Evolutionary conservation across 2,113 vertebrate species (phyloP).

Genomic region (Pelusios castaneus): DNA sequence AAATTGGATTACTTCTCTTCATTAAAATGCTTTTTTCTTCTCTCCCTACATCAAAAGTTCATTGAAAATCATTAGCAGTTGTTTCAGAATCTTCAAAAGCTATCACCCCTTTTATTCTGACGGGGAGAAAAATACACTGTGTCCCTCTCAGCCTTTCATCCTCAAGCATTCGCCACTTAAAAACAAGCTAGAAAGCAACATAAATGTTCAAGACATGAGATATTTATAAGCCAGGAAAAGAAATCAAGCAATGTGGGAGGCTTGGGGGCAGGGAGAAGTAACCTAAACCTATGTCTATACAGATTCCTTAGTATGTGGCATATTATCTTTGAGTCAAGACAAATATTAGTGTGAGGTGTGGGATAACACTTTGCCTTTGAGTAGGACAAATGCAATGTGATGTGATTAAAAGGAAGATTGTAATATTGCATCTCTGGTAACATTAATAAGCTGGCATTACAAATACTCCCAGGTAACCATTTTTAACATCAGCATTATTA

Average conservation of each 20-base stretch:
- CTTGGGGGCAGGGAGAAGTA: neutral
- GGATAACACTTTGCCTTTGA: conserved; percentile 12
- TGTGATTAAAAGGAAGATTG: conserved; percentile 64
- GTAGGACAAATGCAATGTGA: conserved; percentile 26
- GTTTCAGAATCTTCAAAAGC: conserved; percentile 34
- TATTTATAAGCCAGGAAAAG: conserved; percentile 35
- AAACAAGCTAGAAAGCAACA: conserved; percentile 45
- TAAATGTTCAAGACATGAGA: neutral
- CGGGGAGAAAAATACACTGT: neutral
- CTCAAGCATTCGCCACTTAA: conserved; percentile 44
- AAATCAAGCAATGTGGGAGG: conserved; percentile 28
- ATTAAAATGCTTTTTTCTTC: neutral
- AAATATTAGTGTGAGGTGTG: neutral
- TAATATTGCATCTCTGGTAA: conserved; percentile 44
- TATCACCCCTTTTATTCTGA: conserved; percentile 37
- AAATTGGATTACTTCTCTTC: neutral
- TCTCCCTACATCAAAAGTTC: conserved; percentile 29
- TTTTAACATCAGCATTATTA: conserved; percentile 67
- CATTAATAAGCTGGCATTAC: conserved; percentile 57
- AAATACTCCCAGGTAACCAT: conserved; percentile 48
- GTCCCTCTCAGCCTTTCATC: conserved; percentile 44
- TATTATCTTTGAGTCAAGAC: neutral
- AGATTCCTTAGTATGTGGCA: neutral
- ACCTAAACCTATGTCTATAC: neutral
- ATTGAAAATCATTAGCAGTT: conserved; percentile 44